Conservation (phyloP, 2,113 vertebrate species). For the Malurus melanocephalus region DNA sequence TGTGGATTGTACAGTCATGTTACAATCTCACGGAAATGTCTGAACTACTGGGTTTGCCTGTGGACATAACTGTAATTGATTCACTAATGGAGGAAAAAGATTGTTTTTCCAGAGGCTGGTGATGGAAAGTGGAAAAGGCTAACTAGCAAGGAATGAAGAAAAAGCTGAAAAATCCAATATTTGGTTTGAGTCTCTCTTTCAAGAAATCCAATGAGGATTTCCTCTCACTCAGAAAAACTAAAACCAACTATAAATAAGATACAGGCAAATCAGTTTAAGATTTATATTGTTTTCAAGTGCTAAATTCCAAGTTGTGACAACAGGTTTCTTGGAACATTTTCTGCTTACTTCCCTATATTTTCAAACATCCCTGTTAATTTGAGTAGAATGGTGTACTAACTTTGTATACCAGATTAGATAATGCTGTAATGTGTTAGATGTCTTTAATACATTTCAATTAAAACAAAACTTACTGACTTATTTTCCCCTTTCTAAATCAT, state of each 20-base stretch:
- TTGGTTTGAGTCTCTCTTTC: neutral
- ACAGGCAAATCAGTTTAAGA: constrained; percentile 4
- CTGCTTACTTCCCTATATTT: constrained; percentile 43
- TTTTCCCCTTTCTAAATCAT: constrained; percentile 74
- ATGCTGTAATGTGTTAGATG: constrained; percentile 72
- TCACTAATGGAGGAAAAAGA: neutral
- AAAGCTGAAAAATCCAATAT: neutral
- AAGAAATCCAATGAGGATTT: constrained; percentile 46
- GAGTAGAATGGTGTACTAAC: constrained; percentile 56
- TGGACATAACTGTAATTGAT: neutral
- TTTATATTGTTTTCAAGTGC: neutral
- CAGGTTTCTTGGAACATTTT: constrained; percentile 11
- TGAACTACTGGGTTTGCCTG: neutral
- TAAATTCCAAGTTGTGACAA: constrained; percentile 23
- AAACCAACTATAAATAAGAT: neutral
- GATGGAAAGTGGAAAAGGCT: constrained; percentile 15
- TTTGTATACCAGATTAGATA: constrained; percentile 48
- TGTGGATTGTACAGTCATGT: neutral
- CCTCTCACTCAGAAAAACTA: neutral
- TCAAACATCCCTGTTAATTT: constrained; percentile 37
- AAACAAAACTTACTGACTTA: constrained; percentile 64
- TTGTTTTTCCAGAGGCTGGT: neutral
- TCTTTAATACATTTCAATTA: constrained; percentile 73
- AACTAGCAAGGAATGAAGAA: neutral
- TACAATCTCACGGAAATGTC: neutral